Conservation (phyloP, 37 sponge, comb jelly and placozoan genomes). For the Oscarella lobularis region DNA sequence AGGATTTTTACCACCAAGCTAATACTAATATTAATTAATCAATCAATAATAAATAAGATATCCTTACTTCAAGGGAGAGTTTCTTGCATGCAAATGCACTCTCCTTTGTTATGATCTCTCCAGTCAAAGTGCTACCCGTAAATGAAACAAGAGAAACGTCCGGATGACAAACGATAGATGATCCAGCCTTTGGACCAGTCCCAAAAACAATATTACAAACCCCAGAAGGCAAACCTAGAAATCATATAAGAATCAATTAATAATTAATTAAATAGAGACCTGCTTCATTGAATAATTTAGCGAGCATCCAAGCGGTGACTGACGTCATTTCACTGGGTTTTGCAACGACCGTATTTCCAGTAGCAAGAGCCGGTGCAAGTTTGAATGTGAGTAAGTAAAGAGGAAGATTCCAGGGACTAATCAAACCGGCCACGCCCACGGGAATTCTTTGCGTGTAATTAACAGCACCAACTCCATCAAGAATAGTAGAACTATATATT, state of each 20-base stretch:
- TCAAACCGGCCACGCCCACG: conserved; percentile 80
- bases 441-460: conserved; percentile 68
- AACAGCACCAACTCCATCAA: conserved; percentile 29
- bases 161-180: conserved; percentile 63
- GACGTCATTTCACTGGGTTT: conserved; percentile 95
- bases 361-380: conserved; percentile 78
- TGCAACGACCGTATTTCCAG: conserved; percentile 75
- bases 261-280: conserved; percentile 13
- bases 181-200: conserved; percentile 59
- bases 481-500: conserved; percentile 10
- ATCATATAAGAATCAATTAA: neutral
- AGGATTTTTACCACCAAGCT: conserved; percentile 89
- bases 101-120: conserved; percentile 32
- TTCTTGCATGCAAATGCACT: conserved; percentile 57
- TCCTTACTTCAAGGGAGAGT: conserved; percentile 67
- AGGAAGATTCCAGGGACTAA: conserved; percentile 91
- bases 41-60: neutral
- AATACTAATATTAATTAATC: neutral
- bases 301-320: conserved; percentile 71
- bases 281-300: conserved; percentile 55
- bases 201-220: conserved; percentile 89
- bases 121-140: conserved; percentile 71
- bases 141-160: conserved; percentile 66
- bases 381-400: conserved; percentile 77
- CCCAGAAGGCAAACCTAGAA: conserved; percentile 69